Percentiles rank a stretch among this genome's conserved stretches.
phyloP scores from a whole-genome alignment of 2,888 invertebrate genomes.

The Thymelicus lineola region DNA sequence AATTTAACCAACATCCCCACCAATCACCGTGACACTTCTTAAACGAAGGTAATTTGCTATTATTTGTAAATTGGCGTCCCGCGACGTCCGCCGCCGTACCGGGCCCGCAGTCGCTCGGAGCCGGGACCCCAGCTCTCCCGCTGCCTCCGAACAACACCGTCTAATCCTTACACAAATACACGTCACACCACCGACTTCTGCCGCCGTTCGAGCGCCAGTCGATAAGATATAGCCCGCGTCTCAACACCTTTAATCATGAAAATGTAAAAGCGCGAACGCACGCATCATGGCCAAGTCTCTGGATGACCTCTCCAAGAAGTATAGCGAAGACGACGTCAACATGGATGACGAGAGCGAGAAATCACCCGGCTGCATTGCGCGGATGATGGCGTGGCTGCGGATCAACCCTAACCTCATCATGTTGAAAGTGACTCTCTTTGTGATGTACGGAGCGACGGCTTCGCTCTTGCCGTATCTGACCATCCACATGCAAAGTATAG shows the following conservation, averaged over 20 bases:
- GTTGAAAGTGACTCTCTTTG: constrained; percentile 92
- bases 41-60: constrained; percentile 85
- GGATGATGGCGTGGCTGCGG: constrained; percentile 77
- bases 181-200: constrained; percentile 59
- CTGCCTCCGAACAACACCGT: constrained; percentile 55
- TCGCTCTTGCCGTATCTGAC: constrained; percentile 94
- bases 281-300: constrained; percentile 65
- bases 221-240: constrained; percentile 75
- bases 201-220: constrained; percentile 70
- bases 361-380: constrained; percentile 69
- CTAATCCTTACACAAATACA: constrained; percentile 72
- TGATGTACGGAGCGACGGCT: constrained; percentile 94
- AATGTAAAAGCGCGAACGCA: constrained; percentile 59
- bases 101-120: constrained; percentile 74
- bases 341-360: constrained; percentile 78
- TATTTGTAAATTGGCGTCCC: constrained; percentile 83
- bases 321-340: constrained; percentile 73
- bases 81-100: constrained; percentile 72
- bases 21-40: constrained; percentile 82
- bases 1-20: constrained; percentile 83
- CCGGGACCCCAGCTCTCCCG: constrained; percentile 71
- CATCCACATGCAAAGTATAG: constrained; percentile 96
- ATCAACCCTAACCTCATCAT: constrained; percentile 92
- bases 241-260: constrained; percentile 64
- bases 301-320: constrained; percentile 70